phyloP scores from a whole-genome alignment of 2,888 invertebrate genomes.

The Allolobophora icterica region DNA sequence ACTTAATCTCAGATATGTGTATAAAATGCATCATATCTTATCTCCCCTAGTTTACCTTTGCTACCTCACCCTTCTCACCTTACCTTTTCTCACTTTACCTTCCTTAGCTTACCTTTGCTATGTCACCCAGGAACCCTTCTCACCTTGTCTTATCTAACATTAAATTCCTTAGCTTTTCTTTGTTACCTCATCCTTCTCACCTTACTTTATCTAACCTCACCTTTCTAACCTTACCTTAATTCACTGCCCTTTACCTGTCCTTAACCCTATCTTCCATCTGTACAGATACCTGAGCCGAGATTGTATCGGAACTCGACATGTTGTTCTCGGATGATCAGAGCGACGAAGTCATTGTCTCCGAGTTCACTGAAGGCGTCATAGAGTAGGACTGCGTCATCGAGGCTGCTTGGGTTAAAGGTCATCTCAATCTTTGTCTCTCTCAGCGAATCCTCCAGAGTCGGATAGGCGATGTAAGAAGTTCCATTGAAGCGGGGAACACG shows the following conservation, averaged over 20 bases:
- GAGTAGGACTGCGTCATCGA: slow-evolving; percentile 83
- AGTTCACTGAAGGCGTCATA: slow-evolving; percentile 84
- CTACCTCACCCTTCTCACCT: too few relatives aligned
- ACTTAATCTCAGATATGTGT: too few relatives aligned
- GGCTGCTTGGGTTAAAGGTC: slow-evolving; percentile 76
- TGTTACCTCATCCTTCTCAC: too few relatives aligned
- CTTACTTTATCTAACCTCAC: too few relatives aligned
- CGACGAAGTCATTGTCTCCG: slow-evolving; percentile 85
- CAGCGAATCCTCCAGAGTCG: slow-evolving; percentile 40
- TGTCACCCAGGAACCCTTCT: too few relatives aligned
- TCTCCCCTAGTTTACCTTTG: too few relatives aligned
- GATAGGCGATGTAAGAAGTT: slow-evolving; percentile 43
- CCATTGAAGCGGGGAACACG: slow-evolving; percentile 41
- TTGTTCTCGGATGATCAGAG: slow-evolving; percentile 79
- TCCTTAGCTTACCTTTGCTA: too few relatives aligned
- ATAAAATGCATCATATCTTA: too few relatives aligned
- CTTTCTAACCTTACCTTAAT: too few relatives aligned
- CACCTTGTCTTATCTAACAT: too few relatives aligned
- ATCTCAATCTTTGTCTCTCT: slow-evolving; percentile 72
- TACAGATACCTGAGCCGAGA: slow-evolving; percentile 74
- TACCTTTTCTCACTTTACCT: too few relatives aligned
- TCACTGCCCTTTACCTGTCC: not conserved
- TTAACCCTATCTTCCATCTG: not conserved
- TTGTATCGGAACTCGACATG: slow-evolving; percentile 85
- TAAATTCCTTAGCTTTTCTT: too few relatives aligned